phyloP scores from a whole-genome alignment of 2,113 vertebrate genomes.

The Halichoerus grypus region DNA sequence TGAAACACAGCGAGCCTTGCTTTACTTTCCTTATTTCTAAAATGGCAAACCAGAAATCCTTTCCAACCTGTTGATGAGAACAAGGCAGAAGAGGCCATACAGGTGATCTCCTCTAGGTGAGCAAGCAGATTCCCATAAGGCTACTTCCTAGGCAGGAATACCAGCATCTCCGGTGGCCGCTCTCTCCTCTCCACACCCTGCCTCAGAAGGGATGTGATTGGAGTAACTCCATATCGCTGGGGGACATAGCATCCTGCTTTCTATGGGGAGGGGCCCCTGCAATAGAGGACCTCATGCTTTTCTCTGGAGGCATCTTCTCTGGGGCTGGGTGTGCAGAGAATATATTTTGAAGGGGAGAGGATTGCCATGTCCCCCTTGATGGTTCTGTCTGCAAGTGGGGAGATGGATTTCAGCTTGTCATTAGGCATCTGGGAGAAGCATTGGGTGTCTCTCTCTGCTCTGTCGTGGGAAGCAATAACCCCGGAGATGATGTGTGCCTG shows the following conservation, averaged over 20 bases:
- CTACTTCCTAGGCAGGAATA: neutral
- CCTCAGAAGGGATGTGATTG: neutral
- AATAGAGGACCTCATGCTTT: neutral
- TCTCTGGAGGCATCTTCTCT: neutral
- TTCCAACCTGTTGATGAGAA: neutral
- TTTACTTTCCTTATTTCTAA: neutral
- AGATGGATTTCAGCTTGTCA: neutral
- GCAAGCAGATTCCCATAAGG: rapidly evolving
- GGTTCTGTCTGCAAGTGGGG: neutral
- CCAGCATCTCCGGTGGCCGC: rapidly evolving
- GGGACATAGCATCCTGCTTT: neutral
- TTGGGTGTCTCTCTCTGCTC: neutral
- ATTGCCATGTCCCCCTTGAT: neutral
- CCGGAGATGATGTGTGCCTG: neutral
- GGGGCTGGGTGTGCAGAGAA: neutral
- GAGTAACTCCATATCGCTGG: neutral
- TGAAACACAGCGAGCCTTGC: neutral
- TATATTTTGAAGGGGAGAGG: neutral
- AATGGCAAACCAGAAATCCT: neutral
- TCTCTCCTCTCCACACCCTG: too few relatives aligned
- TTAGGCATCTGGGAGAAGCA: neutral
- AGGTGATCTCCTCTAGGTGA: too few relatives aligned
- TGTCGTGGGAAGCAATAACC: neutral
- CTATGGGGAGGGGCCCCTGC: neutral
- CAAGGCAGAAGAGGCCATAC: neutral